These are phyloP conservation scores for Leptodactylus fallax DNA, from an alignment of 2,797 vertebrate species.

Conservation along the genomic window DNA sequence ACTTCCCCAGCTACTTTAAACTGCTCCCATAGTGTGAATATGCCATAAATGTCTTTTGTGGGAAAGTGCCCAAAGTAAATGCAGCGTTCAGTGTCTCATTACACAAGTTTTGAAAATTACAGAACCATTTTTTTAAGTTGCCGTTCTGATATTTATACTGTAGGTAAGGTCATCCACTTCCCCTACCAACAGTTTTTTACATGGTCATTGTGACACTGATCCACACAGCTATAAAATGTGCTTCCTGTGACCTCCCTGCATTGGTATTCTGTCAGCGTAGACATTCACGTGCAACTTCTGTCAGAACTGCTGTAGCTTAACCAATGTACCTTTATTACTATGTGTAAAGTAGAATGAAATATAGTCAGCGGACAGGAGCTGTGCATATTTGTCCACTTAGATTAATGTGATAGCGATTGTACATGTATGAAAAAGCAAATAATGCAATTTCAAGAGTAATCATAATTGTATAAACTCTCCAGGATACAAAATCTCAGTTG, in stretches of 20 bases:
- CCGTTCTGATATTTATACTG: background rate
- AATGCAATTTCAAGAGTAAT: background rate
- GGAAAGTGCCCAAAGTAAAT: background rate
- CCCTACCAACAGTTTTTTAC: background rate
- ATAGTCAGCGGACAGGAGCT: background rate
- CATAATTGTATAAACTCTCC: slow-evolving; percentile 19
- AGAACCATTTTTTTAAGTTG: background rate
- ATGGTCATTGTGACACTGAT: slow-evolving; percentile 21
- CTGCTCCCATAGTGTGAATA: no score
- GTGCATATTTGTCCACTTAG: background rate
- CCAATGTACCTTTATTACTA: background rate
- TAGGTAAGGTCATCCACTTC: slow-evolving; percentile 12
- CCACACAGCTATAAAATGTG: background rate
- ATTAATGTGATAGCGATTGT: slow-evolving; percentile 19
- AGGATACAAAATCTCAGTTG: slow-evolving; percentile 3
- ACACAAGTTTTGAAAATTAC: background rate
- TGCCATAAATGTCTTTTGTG: no score
- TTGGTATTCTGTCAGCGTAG: background rate
- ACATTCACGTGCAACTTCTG: background rate
- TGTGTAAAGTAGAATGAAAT: background rate
- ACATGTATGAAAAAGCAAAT: slow-evolving; percentile 2
- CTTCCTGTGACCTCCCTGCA: slow-evolving; percentile 35
- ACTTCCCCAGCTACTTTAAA: no score
- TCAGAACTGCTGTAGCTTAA: background rate
- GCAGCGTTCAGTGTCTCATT: background rate